Percentiles rank a stretch among this genome's conserved stretches.
phyloP scores from a whole-genome alignment of 1,140 invertebrate genomes.

The Venturia canescens region DNA sequence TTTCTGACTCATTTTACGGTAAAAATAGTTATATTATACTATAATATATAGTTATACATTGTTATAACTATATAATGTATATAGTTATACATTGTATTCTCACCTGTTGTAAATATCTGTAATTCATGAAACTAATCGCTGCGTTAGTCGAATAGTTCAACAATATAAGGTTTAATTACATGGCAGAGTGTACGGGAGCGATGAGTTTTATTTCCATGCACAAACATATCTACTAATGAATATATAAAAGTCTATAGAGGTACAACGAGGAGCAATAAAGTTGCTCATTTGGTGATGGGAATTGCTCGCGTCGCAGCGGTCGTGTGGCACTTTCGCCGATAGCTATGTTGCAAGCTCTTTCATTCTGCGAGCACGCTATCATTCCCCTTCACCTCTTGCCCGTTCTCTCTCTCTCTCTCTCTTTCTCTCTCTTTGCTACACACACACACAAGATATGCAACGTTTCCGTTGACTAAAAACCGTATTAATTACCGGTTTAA shows the following conservation, averaged over 20 bases:
- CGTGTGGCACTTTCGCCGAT: conserved; percentile 28
- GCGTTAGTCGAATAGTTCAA: too few relatives aligned
- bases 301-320: conserved; percentile 31
- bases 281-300: conserved; percentile 39
- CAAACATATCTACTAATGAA: not conserved
- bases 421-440: not conserved
- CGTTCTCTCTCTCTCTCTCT: not conserved
- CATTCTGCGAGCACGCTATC: not conserved
- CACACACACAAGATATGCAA: conserved; percentile 1
- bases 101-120: too few relatives aligned
- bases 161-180: too few relatives aligned
- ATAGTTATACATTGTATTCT: too few relatives aligned
- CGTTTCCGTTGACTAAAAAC: conserved; percentile 32
- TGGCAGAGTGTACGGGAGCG: not conserved
- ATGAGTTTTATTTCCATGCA: conserved; percentile 2
- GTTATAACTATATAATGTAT: not conserved
- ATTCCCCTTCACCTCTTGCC: not conserved
- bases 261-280: conserved; percentile 22
- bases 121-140: too few relatives aligned
- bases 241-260: conserved; percentile 1
- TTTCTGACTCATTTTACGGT: too few relatives aligned
- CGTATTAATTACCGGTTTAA: conserved; percentile 45
- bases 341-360: not conserved
- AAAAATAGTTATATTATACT: too few relatives aligned
- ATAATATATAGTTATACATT: not conserved